These are phyloP conservation scores for Egretta garzetta DNA, from an alignment of 2,113 vertebrate species.

Conservation along the genomic window DNA sequence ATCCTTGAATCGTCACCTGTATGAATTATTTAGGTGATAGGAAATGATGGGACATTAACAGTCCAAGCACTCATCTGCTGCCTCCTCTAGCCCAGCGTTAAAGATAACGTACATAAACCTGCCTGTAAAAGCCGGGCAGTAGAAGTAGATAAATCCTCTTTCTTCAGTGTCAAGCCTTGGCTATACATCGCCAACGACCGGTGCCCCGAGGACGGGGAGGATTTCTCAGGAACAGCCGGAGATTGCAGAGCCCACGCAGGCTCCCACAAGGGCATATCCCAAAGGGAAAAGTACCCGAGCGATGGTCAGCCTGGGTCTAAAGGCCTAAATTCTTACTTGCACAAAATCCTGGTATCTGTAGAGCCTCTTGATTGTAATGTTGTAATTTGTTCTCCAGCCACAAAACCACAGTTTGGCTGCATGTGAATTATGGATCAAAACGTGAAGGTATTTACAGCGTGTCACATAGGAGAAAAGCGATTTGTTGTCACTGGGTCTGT, in stretches of 20 bases:
- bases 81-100: no score
- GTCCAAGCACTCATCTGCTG: neutral
- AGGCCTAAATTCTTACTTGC: neutral
- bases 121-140: neutral
- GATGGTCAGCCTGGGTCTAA: neutral
- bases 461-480: neutral
- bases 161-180: neutral
- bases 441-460: neutral
- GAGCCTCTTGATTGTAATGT: neutral
- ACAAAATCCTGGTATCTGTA: neutral
- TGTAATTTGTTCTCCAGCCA: neutral
- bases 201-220: no score
- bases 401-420: neutral
- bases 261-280: neutral
- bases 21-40: neutral
- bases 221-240: neutral
- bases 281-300: neutral
- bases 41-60: no score
- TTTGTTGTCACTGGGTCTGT: neutral
- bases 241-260: neutral
- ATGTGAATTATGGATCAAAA: neutral
- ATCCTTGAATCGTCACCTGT: neutral
- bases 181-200: accelerated
- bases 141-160: neutral
- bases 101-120: neutral